Evolutionary conservation across 2,888 invertebrate species (phyloP).

Genomic region (Hirtodrosophila cameraria): DNA sequence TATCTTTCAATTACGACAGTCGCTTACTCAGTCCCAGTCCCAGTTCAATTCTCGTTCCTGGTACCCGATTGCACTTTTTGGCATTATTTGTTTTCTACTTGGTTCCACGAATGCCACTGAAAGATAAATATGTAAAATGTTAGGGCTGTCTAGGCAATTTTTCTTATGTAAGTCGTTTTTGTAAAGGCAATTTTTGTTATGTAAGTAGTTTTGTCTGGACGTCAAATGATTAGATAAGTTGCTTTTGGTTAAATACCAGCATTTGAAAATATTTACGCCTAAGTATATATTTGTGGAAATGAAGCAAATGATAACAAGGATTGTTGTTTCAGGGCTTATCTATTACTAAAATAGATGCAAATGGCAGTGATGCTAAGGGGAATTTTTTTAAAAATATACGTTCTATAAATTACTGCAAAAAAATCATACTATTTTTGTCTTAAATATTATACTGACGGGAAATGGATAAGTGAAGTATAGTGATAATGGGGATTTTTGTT

Average conservation of each 20-base stretch:
- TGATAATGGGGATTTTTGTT: not conserved
- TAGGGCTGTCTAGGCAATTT: conserved; percentile 10
- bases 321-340: not conserved
- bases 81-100: conserved; percentile 15
- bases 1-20: conserved; percentile 22
- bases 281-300: not conserved
- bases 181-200: no score
- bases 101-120: conserved; percentile 12
- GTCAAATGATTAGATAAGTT: conserved; percentile 31
- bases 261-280: not conserved
- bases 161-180: conserved; percentile 1
- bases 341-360: not conserved
- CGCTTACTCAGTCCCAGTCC: not conserved
- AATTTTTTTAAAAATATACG: not conserved
- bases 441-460: no score
- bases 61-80: conserved; percentile 3
- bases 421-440: no score
- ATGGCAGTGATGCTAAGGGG: not conserved
- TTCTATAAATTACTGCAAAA: no score
- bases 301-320: not conserved
- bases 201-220: not conserved
- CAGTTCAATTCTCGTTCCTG: conserved; percentile 2
- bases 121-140: conserved; percentile 17
- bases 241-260: not conserved
- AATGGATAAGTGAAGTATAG: no score